Base-by-base conservation (phyloP, 2,888 invertebrate species). In the Oeneis ivallda region DNA sequence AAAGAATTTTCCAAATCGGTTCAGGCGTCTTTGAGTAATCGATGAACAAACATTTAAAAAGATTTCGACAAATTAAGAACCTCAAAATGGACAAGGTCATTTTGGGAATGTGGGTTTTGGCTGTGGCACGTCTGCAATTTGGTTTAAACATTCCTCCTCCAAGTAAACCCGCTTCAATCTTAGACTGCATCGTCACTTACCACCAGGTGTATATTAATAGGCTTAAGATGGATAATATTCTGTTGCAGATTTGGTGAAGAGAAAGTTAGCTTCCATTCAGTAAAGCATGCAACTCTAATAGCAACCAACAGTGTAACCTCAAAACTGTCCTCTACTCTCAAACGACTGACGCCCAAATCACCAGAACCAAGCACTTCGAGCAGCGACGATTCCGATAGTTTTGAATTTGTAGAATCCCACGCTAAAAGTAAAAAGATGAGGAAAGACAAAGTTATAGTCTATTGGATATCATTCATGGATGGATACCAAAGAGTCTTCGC, bases 401-500 rank as follows among this genome's bases (percentile, higher is more conserved):
- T 82, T 2, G 89, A 90, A 39, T 68, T 85, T 2, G 81, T 93
- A 0, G 93, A 93, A 75, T 86, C 83, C 54, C 87, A 90, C 15
- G 80, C 83, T 0, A 87, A 92, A 70, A 86, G 87, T 50, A 94
- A 94, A 73, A 94, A 95, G 81, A 94, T 94, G 67, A 93, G 95
- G 63, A 95, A 94, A 78, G 96, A 96, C 78, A 96, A 96, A 81
- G 94, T 96, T 5, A 88, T 94, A 0, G 95, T 97, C 10, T 96
- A 95, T 83, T 97, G 96, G 96, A 93, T 96, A 45, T 96, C 96
- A 6, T 96, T 94, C 78, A 93, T 95, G 83, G 95, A 96, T 69
- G 94, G 94, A 0, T 93, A 94, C 54, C 96, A 97, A 82, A 88
- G 96, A 74, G 95, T 95, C 0, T 90, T 96, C 64, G 92, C 96